Base-by-base conservation (phyloP, 2,888 invertebrate genomes). In the Apomyelois bistriatella region DNA sequence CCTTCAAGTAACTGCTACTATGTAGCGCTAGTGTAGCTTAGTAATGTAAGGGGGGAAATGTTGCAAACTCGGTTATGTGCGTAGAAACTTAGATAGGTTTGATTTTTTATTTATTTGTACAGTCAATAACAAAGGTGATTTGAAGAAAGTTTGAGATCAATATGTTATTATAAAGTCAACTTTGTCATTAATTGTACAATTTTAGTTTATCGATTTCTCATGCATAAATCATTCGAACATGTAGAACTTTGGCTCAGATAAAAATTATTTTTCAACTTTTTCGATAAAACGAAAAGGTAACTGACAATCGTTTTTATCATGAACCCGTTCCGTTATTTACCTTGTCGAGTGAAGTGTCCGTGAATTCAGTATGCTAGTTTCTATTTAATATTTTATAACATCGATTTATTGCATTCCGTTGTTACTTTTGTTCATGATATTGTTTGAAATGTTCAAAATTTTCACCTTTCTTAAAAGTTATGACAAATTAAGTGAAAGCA, bases 271-370 rank as follows among this genome's bases (percentile, higher is more conserved):
- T n/a, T n/a, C n/a, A n/a, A n/a, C n/a, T n/a, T n/a, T n/a, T n/a
- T n/a, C n/a, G n/a, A n/a, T n/a, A n/a, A n/a, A n/a, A n/a, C n/a
- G n/a, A n/a, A n/a, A n/a, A n/a, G n/a, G n/a, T n/a, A n/a, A 22
- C 22, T 22, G 22, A 22, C 22, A 32, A 7, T 8, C 32, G 3
- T 51, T 51, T 51, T 52, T 61, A 61, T 59, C 59, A 58, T 64
- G 60, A 67, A 65, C 53, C 40, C 64, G 56, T 64, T 60, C 65
- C 66, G 65, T 70, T 64, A 65, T 74, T 70, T 57, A 55, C 52
- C 54, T 67, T 69, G 67, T 73, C 61, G 61, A 72, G 72, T 79
- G 70, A 67, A 55, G 61, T 68, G 68, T 65, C 55, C 58, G 65
- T 72, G 61, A 60, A 65, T 70, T 61, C 67, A 70, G 65, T 59